Evolutionary conservation across 2,113 vertebrate genomes (phyloP).

Genomic region (Solea senegalensis): DNA sequence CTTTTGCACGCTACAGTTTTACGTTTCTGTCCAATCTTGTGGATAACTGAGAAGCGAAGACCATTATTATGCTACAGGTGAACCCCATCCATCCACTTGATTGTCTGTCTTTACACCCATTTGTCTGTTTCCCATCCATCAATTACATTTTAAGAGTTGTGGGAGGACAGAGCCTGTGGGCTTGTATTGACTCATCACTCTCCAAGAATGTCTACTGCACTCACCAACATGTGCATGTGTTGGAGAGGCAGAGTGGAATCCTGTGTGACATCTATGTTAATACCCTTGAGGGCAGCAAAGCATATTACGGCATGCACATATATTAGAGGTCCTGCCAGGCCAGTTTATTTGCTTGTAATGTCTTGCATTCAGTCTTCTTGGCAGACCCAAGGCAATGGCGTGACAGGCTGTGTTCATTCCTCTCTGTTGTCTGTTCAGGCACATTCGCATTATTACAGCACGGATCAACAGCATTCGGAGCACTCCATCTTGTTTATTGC

Average conservation of each 20-base stretch:
- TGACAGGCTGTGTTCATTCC: conserved; percentile 36
- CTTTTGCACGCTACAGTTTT: too few species aligned
- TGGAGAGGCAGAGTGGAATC: conserved; percentile 19
- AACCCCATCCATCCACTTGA: neutral
- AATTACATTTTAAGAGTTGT: conserved; percentile 13
- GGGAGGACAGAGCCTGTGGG: conserved; percentile 20
- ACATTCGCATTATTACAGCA: conserved; percentile 23
- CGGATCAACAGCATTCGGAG: conserved; percentile 20
- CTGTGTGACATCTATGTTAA: conserved; percentile 39
- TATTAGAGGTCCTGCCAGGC: conserved; percentile 37
- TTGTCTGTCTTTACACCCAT: neutral
- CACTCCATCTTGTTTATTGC: conserved; percentile 25
- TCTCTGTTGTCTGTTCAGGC: conserved; percentile 30
- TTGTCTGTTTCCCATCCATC: neutral
- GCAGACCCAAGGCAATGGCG: conserved; percentile 37
- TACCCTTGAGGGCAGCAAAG: conserved; percentile 34
- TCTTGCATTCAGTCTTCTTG: conserved; percentile 46
- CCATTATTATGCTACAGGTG: too few species aligned
- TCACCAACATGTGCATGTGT: neutral
- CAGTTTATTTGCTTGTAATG: conserved; percentile 51
- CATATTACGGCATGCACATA: conserved; percentile 33
- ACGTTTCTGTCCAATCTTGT: too few species aligned
- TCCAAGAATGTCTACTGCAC: conserved; percentile 12
- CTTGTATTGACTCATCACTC: conserved; percentile 30
- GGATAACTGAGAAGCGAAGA: too few species aligned